These are phyloP conservation scores for Fratercula arctica DNA, from an alignment of 2,797 vertebrate genomes.

Conservation along the genomic window DNA sequence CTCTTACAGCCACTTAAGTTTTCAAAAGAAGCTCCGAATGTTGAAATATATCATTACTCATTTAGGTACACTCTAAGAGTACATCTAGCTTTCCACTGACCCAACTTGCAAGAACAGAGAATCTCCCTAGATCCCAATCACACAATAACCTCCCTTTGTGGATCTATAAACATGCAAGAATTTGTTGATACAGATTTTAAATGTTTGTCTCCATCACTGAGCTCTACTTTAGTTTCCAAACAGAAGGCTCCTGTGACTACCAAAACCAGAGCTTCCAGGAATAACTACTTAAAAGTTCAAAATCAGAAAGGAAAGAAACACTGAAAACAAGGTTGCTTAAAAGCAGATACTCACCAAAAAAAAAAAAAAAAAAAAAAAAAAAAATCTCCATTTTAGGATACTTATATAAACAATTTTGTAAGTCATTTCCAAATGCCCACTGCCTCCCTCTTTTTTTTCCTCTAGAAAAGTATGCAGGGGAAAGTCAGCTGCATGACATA, in stretches of 20 bases:
- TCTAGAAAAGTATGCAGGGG: neutral
- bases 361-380: neutral
- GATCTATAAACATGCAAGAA: neutral
- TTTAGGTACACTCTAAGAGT: neutral
- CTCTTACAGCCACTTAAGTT: neutral
- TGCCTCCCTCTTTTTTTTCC: fast-evolving
- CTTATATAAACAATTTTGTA: neutral
- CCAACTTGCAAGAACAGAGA: neutral
- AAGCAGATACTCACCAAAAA: neutral
- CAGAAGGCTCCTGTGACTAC: neutral
- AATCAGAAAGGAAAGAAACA: neutral
- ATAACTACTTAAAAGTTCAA: neutral
- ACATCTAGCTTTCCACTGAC: neutral
- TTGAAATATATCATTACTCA: neutral
- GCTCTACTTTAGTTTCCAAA: neutral
- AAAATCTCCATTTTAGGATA: neutral
- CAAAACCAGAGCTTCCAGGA: neutral
- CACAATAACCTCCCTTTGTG: neutral
- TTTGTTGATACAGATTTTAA: neutral
- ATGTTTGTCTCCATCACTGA: neutral
- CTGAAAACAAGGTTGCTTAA: neutral
- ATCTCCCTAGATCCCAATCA: neutral
- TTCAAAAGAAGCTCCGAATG: neutral
- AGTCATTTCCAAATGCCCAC: neutral
- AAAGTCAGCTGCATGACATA: neutral